Conservation (phyloP, 1,140 invertebrate species). For the Anthonomus grandis region DNA sequence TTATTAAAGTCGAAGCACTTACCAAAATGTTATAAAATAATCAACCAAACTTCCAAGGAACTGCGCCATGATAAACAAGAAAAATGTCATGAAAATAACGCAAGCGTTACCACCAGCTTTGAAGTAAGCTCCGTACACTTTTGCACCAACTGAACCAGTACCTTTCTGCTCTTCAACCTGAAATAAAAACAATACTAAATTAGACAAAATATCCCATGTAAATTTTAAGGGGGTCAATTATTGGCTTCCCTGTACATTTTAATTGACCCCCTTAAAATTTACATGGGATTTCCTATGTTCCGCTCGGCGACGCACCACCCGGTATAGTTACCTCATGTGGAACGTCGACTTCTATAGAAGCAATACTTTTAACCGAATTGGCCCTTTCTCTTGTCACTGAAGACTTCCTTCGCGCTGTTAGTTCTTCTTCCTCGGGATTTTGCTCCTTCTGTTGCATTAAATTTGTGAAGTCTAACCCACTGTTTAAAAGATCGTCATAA, state of each 20-base stretch:
- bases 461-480: conserved; percentile 64
- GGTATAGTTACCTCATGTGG: conserved; percentile 23
- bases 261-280: too few relatives aligned
- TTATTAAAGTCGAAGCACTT: conserved; percentile 17
- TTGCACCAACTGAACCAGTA: conserved; percentile 51
- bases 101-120: conserved; percentile 62
- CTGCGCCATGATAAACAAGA: conserved; percentile 68
- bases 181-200: not conserved
- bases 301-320: not conserved
- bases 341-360: conserved; percentile 35
- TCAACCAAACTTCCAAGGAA: conserved; percentile 67
- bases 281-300: not conserved
- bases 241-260: too few relatives aligned
- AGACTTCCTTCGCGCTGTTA: not conserved
- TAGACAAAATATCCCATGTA: too few relatives aligned
- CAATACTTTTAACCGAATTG: conserved; percentile 36
- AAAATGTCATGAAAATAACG: conserved; percentile 55
- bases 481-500: conserved; percentile 51
- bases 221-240: too few relatives aligned
- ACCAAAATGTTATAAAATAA: conserved; percentile 78
- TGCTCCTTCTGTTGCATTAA: conserved; percentile 51
- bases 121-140: conserved; percentile 69
- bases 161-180: conserved; percentile 49
- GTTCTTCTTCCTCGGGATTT: conserved; percentile 28
- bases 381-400: conserved; percentile 2